These are phyloP conservation scores for Dolomedes plantarius DNA, from an alignment of 2,888 invertebrate species.

Conservation along the genomic window DNA sequence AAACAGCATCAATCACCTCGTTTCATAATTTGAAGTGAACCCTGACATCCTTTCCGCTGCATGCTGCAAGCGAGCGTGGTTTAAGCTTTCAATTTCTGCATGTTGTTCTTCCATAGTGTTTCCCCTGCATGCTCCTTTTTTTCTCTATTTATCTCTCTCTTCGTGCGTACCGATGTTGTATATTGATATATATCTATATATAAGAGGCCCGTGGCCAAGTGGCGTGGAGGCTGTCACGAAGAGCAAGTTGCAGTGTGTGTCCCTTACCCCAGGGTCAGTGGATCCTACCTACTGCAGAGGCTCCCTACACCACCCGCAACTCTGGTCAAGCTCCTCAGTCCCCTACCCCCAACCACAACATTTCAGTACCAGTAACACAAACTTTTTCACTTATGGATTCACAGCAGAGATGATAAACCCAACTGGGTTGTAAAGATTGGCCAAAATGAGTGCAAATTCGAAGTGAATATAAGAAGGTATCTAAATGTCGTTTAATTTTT, in stretches of 20 bases:
- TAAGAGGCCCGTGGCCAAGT: conserved; percentile 66
- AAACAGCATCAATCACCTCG: neutral
- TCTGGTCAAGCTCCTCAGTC: neutral
- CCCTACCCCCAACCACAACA: neutral
- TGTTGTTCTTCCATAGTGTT: conserved; percentile 12
- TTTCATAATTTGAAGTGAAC: neutral
- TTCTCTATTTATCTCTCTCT: conserved; percentile 26
- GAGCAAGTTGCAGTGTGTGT: conserved; percentile 62
- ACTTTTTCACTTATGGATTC: neutral
- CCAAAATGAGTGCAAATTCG: too few species aligned
- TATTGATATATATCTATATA: conserved; percentile 13
- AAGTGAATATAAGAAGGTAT: too few species aligned
- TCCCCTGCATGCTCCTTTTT: neutral
- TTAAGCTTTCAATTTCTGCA: neutral
- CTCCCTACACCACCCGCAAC: conserved; percentile 53
- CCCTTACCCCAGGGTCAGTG: conserved; percentile 63
- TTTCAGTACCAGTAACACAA: neutral
- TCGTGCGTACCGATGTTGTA: conserved; percentile 60
- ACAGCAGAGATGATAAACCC: neutral
- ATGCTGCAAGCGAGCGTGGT: neutral
- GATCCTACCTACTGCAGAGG: conserved; percentile 59
- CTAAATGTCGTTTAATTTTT: too few species aligned
- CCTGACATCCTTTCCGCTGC: conserved; percentile 1
- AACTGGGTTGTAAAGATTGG: too few species aligned
- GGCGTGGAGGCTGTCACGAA: conserved; percentile 70